These are phyloP conservation scores for Valencia hispanica DNA, from an alignment of 2,797 vertebrate species.

Conservation along the genomic window DNA sequence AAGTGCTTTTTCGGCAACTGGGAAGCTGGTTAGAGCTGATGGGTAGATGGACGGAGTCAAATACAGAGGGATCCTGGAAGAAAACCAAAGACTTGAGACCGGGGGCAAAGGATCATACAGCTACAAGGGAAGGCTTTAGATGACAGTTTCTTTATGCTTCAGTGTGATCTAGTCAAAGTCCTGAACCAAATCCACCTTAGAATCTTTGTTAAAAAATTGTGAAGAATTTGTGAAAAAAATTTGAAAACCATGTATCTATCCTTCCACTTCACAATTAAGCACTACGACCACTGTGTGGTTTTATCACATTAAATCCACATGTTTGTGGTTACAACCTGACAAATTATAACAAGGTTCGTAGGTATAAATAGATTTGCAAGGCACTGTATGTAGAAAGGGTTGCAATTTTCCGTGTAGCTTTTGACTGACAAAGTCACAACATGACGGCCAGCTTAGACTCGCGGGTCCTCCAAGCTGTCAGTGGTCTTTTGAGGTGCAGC, in stretches of 20 bases:
- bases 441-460: conserved; percentile 35
- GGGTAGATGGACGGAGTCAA: not conserved
- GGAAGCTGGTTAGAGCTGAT: not conserved
- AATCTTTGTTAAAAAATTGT: not conserved
- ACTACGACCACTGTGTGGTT: not conserved
- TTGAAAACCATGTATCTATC: not conserved
- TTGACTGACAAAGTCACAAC: conserved; percentile 19
- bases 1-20: not conserved
- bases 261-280: not conserved
- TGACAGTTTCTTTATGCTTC: not conserved
- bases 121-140: not conserved
- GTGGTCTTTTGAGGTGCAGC: conserved; percentile 17
- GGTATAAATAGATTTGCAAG: not conserved
- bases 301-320: not conserved
- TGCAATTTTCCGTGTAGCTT: not conserved
- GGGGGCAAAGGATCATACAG: too few species aligned
- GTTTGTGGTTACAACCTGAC: not conserved
- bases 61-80: too few species aligned
- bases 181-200: not conserved
- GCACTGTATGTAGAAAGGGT: not conserved
- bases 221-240: too few species aligned
- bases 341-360: not conserved
- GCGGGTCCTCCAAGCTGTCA: conserved; percentile 37
- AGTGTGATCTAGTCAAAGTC: not conserved
- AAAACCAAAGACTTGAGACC: not conserved